Evolutionary conservation across 2,113 vertebrate species (phyloP).

Genomic region (human (Homo sapiens)): DNA sequence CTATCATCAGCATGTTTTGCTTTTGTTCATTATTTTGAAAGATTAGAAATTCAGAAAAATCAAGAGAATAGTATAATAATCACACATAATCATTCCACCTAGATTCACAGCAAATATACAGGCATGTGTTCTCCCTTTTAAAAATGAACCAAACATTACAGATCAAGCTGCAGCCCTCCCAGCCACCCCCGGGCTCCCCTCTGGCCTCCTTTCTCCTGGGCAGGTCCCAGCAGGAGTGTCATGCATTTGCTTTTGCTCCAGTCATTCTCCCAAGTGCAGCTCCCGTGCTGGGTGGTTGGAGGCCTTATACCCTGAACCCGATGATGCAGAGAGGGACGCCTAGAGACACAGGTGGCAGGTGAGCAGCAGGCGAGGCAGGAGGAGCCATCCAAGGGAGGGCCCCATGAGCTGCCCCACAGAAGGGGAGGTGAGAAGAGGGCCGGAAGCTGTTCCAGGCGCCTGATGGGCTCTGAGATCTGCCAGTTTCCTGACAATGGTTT

Average conservation of each 20-base stretch:
- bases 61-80: background rate
- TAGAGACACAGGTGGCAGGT: background rate
- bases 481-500: background rate
- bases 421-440: too few relatives aligned
- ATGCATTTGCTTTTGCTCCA: background rate
- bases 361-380: background rate
- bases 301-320: accelerated
- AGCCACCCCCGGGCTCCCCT: background rate
- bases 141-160: background rate
- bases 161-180: background rate
- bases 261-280: background rate
- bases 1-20: background rate
- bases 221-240: background rate
- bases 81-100: background rate
- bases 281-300: accelerated
- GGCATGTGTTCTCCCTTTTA: background rate
- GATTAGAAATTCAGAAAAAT: slow-evolving; percentile 2
- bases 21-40: background rate
- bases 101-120: background rate
- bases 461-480: accelerated
- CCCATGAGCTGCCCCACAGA: background rate
- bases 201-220: background rate
- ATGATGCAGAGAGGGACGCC: background rate
- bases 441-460: background rate
- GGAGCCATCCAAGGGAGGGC: background rate